Conservation (phyloP, 2,113 vertebrate genomes). For the Lamprotornis superbus region DNA sequence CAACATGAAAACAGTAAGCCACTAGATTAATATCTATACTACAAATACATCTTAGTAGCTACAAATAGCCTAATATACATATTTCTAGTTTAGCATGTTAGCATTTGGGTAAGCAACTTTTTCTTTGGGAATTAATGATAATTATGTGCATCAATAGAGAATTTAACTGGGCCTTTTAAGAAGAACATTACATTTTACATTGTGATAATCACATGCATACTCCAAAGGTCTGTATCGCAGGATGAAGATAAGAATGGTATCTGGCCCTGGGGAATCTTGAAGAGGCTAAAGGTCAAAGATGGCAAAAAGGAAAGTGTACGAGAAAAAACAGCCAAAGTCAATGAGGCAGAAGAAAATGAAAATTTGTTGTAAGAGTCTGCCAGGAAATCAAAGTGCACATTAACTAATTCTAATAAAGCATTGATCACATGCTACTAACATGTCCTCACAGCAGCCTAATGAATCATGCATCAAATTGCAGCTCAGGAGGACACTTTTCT, state of each 20-base stretch:
- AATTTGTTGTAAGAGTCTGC: constrained; percentile 83
- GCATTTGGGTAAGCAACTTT: background rate
- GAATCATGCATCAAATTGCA: constrained; percentile 14
- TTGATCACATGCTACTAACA: constrained; percentile 72
- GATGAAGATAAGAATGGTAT: constrained; percentile 73
- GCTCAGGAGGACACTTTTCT: background rate
- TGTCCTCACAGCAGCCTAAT: constrained; percentile 53
- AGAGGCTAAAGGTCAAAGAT: constrained; percentile 83
- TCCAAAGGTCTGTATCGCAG: constrained; percentile 78
- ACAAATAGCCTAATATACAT: background rate
- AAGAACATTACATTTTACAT: constrained; percentile 4
- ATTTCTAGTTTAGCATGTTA: background rate
- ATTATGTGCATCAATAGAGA: background rate
- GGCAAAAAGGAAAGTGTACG: constrained; percentile 82
- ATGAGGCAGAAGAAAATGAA: constrained; percentile 83
- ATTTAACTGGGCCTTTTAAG: background rate
- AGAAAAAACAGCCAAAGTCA: constrained; percentile 73
- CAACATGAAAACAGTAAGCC: background rate
- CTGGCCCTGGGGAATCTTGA: constrained; percentile 83
- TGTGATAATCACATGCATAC: constrained; percentile 72
- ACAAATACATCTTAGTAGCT: background rate
- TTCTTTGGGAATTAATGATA: background rate
- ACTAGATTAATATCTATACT: background rate
- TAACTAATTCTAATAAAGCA: constrained; percentile 69
- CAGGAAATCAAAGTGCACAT: constrained; percentile 48